Conservation (phyloP, 2,797 vertebrate genomes). For the Phrynocephalus forsythii region DNA sequence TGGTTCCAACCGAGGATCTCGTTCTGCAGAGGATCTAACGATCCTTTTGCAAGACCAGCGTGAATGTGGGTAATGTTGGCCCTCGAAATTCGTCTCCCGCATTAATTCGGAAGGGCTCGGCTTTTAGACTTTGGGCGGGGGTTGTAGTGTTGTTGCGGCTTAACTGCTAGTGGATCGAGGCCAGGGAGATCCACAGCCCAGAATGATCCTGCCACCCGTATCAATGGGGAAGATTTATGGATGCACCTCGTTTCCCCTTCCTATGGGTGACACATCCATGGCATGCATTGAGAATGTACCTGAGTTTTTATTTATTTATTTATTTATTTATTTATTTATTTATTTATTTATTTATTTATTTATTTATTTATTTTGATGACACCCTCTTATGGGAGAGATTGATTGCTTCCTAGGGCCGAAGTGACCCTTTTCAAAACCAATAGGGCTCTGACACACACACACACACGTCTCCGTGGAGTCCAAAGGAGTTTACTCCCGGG, state of each 20-base stretch:
- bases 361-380: too few species aligned
- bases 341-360: too few species aligned
- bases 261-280: not conserved
- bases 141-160: not conserved
- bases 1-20: too few species aligned
- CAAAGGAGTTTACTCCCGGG: not conserved
- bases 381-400: too few species aligned
- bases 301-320: not conserved
- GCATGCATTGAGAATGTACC: not conserved
- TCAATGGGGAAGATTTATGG: not conserved
- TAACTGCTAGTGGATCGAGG: not conserved
- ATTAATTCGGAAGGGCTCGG: not conserved
- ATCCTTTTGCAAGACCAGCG: too few species aligned
- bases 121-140: not conserved
- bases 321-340: too few species aligned
- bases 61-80: not conserved
- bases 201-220: too few species aligned
- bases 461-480: not conserved
- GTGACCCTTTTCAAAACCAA: not conserved
- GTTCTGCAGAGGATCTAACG: too few species aligned
- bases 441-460: too few species aligned
- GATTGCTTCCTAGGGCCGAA: not conserved
- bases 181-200: too few species aligned
- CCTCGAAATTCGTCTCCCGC: too few species aligned
- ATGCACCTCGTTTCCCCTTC: not conserved